phyloP scores from a whole-genome alignment of 2,888 invertebrate genomes.

The Spicauda simplicius region DNA sequence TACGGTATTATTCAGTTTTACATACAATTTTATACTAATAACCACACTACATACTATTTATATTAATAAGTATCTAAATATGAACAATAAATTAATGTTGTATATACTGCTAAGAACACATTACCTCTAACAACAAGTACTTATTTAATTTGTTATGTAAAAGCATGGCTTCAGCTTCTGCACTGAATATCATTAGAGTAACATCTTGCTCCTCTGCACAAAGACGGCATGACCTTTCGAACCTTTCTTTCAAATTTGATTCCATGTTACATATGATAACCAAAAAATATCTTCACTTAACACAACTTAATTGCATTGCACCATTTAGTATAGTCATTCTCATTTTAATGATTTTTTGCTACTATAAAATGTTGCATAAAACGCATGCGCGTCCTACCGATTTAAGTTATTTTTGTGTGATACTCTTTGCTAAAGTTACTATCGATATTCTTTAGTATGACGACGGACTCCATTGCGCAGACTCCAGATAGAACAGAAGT shows the following conservation, averaged over 20 bases:
- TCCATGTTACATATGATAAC: conserved; percentile 49
- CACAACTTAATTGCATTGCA: conserved; percentile 18
- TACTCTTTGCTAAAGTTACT: neutral
- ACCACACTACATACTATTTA: too few relatives aligned
- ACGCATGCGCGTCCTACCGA: conserved; percentile 67
- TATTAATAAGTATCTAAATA: too few relatives aligned
- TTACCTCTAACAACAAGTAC: conserved; percentile 88
- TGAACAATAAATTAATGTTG: too few relatives aligned
- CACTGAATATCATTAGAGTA: conserved; percentile 87
- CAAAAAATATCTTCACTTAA: neutral
- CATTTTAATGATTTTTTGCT: conserved; percentile 61
- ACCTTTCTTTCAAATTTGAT: conserved; percentile 54
- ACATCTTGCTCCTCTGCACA: conserved; percentile 86
- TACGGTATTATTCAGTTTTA: conserved; percentile 10
- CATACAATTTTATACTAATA: too few relatives aligned
- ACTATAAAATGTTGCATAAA: neutral
- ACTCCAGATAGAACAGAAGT: conserved; percentile 19
- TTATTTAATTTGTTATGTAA: conserved; percentile 88
- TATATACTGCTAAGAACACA: neutral
- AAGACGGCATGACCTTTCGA: conserved; percentile 86
- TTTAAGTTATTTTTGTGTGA: neutral
- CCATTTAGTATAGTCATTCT: conserved; percentile 10
- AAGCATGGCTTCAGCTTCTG: conserved; percentile 87
- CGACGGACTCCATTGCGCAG: conserved; percentile 17
- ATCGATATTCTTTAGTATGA: conserved; percentile 18